Conservation (phyloP, 1,140 invertebrate genomes). For the Phocides pigmalion region DNA sequence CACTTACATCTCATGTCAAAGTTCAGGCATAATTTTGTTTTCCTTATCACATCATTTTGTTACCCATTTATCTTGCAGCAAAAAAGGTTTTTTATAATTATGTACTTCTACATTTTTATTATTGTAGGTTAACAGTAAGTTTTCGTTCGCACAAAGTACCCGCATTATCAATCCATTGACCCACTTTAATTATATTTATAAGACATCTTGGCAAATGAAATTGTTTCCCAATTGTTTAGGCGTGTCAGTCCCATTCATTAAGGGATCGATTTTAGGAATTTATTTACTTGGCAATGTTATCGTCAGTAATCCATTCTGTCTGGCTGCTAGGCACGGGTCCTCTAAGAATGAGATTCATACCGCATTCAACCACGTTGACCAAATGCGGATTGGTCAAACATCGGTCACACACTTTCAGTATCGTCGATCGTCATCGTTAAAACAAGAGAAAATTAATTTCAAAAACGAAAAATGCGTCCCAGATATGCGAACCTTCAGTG, state of each 20-base stretch:
- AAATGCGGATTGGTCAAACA: no score
- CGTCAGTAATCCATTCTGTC: no score
- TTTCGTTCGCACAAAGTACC: constrained; percentile 3
- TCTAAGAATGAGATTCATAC: no score
- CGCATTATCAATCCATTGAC: constrained; percentile 25
- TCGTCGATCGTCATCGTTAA: no score
- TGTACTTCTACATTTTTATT: not conserved
- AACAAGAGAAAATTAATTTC: no score
- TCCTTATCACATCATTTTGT: not conserved
- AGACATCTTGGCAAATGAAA: constrained; percentile 27
- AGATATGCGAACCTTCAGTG: no score
- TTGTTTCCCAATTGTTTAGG: constrained; percentile 29
- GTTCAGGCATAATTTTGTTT: not conserved
- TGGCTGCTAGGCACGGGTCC: no score
- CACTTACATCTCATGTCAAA: no score
- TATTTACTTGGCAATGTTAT: not conserved
- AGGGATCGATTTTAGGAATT: constrained; percentile 12
- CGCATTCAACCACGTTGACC: no score
- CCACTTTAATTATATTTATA: constrained; percentile 21
- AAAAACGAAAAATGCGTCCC: no score
- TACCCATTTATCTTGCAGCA: not conserved
- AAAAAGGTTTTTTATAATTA: not conserved
- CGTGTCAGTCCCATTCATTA: constrained; percentile 15
- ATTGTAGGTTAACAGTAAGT: not conserved
- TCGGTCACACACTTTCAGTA: no score